Evolutionary conservation across 2,888 invertebrate genomes (phyloP), one percentile per base, ranked within the genome.

Genomic region (Emesis russula): DNA sequence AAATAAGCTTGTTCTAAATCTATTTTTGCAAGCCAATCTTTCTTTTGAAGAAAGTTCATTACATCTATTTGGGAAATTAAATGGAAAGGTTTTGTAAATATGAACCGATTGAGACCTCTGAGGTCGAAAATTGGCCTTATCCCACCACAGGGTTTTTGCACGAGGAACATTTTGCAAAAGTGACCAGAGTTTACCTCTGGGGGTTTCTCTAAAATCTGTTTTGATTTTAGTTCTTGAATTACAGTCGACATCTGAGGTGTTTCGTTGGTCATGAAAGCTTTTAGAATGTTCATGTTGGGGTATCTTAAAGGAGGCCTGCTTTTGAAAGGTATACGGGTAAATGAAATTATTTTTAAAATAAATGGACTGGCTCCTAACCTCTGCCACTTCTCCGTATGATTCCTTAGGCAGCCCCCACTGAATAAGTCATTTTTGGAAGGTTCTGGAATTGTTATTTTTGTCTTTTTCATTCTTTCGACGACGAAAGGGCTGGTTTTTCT

Each of bases 21-120:
- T 73, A 82, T 78, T 41, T 82, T 86, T 0, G 53, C 53, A 31
- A 82, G 4, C 74, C 78, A 81, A 38, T 85, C 85, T 6, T 73
- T 15, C 25, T 11, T 6, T n/a, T 94, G 94, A 0, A 94, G 70
- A 38, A 95, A 95, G 0, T 92, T 79, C 38, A 74, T 15, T 1
- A 94, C 82, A 38, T 83, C 80, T 18, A 48, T 1, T 7, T 92
- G 92, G 0, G 90, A 91, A 4, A 93, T 87, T 11, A 95, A 73
- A 0, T 84, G 82, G 74, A 95, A 95, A 13, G 90, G 85, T 58
- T 85, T 91, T 15, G 82, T 77, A 3, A 44, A n/a, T 2, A 66
- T 31, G 31, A 25, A 25, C 66, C 25, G 25, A 31, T 66, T 66
- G 66, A 66, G 66, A 11, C 66, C 66, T 44, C 44, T 44, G 13